Evolutionary conservation across 2,888 invertebrate genomes (phyloP), one percentile per base, ranked within the genome.

Genomic region (Stratiomys singularior): DNA sequence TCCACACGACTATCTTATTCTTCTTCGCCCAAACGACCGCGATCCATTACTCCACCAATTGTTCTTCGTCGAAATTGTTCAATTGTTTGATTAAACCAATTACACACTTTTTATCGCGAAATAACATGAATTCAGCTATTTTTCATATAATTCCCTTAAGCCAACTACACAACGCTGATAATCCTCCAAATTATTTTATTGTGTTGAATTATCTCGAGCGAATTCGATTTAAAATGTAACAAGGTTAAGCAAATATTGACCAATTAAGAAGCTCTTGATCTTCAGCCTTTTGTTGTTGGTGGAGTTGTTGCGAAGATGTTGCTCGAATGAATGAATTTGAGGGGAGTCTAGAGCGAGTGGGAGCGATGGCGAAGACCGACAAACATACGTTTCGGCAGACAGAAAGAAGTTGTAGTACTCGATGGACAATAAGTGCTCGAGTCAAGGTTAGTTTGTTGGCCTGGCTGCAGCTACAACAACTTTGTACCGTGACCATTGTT

Each of bases 251-350:
- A 58, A 74, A 58, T 58, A 74, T 74, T 74, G 58, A 58, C 58
- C 60, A 74, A 74, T 74, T 37, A 58, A 37, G 74, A 69, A 69
- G 69, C 69, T 69, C 69, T 69, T 69, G 69, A 69, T 69, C 69
- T 69, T 69, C 69, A 69, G 11, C 46, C n/a, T 21, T 11, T 18
- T 25, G 21, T 21, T 23, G 13, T 18, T 27, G 66, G 37, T 37
- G 37, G 37, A 37, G 11, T 18, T 66, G 27, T 66, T 69, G 69
- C 69, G 15, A 69, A 69, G 69, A 47, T 69, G n/a, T 23, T 21
- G 9, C 64, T 64, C 5, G 18, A 66, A 44, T 44, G 30, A n/a
- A 25, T 37, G 21, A 66, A 18, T 25, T 37, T 37, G 37, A 37
- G 37, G 3, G 37, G 3, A 37, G 9, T 9, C 3, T 37, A 9